phyloP scores from a whole-genome alignment of 2,888 invertebrate species.

The Polia nebulosa region DNA sequence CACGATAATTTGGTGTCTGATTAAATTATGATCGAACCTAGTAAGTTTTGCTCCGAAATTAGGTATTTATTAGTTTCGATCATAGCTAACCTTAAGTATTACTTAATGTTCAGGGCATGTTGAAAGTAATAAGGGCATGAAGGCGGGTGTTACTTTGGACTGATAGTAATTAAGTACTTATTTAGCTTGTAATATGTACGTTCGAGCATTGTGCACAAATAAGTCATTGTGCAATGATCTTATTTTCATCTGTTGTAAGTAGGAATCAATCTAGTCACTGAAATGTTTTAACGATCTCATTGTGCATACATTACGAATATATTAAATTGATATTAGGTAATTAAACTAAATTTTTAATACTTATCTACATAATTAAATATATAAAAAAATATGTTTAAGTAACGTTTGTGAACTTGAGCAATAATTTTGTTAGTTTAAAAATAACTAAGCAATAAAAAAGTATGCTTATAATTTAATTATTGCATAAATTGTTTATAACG shows the following conservation, averaged over 20 bases:
- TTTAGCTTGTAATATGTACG: constrained; percentile 37
- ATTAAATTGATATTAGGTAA: constrained; percentile 27
- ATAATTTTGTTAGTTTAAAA: constrained; percentile 53
- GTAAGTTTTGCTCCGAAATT: constrained; percentile 12
- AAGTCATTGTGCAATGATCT: constrained; percentile 33
- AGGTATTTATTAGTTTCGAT: constrained; percentile 27
- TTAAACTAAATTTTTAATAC: constrained; percentile 14
- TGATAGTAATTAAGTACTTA: constrained; percentile 62
- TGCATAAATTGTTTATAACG: constrained; percentile 12
- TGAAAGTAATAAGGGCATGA: constrained; percentile 51
- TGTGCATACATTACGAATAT: constrained; percentile 39
- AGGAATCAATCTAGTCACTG: constrained; percentile 67
- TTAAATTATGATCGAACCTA: constrained; percentile 35
- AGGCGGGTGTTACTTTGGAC: constrained; percentile 54
- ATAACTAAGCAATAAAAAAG: constrained; percentile 32
- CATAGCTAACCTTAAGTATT: constrained; percentile 31
- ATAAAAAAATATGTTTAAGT: constrained; percentile 10
- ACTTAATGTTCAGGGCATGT: constrained; percentile 45
- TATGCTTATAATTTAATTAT: constrained; percentile 22
- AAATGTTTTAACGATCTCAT: constrained; percentile 61
- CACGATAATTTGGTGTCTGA: constrained; percentile 39
- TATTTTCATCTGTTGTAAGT: constrained; percentile 42
- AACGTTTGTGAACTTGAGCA: constrained; percentile 47
- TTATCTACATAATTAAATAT: no score
- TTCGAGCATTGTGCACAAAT: constrained; percentile 55